These are phyloP conservation scores for Oncopodura yosiiana DNA, from an alignment of 1,140 invertebrate genomes.

Conservation along the genomic window DNA sequence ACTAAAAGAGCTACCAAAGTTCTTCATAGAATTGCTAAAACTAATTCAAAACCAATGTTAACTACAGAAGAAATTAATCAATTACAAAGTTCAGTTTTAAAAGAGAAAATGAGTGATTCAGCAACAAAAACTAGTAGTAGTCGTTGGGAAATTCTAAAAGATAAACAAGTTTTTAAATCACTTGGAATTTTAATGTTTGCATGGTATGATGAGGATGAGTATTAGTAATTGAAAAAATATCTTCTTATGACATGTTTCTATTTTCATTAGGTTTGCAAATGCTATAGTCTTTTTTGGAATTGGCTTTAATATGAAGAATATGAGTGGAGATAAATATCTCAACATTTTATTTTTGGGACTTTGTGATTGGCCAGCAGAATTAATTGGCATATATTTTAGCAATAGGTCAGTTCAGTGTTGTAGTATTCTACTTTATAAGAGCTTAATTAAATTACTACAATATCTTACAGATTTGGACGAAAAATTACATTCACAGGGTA, in stretches of 20 bases:
- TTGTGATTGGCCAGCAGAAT: conserved; percentile 1
- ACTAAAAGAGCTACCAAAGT: conserved; percentile 11
- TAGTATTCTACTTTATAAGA: background rate
- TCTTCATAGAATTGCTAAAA: conserved; percentile 5
- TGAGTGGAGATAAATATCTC: conserved; percentile 21
- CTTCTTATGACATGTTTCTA: too few species aligned
- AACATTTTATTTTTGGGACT: conserved; percentile 17
- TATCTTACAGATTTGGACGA: conserved; percentile 12
- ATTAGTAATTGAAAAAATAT: too few species aligned
- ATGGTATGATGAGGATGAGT: too few species aligned
- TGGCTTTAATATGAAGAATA: conserved; percentile 20
- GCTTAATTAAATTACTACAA: background rate
- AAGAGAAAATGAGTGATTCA: too few species aligned
- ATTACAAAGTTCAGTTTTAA: conserved; percentile 12
- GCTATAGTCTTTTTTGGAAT: too few species aligned
- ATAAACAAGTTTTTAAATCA: too few species aligned
- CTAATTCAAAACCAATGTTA: background rate
- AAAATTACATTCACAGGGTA: conserved; percentile 9
- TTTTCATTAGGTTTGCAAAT: too few species aligned
- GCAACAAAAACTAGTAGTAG: too few species aligned
- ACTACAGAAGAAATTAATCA: background rate
- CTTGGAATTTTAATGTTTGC: too few species aligned
- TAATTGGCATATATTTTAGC: conserved; percentile 9
- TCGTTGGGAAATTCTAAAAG: too few species aligned
- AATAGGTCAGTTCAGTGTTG: background rate